Evolutionary conservation across 2,797 vertebrate genomes (phyloP).

Genomic region (Notolabrus celidotus): DNA sequence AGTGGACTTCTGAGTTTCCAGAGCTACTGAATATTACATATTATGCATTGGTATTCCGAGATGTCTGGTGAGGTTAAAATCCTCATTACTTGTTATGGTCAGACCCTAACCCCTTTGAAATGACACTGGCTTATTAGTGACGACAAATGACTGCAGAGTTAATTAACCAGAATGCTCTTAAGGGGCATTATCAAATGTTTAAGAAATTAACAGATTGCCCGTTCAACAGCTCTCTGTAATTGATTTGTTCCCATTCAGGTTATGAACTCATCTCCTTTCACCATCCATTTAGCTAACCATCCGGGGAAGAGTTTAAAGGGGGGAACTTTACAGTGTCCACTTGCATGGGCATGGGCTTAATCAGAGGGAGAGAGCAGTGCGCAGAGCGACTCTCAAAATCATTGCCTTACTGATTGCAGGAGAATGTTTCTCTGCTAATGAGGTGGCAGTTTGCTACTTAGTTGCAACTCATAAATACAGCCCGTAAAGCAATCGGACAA

Average conservation of each 20-base stretch:
- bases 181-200: conserved; percentile 83
- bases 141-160: conserved; percentile 79
- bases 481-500: conserved; percentile 67
- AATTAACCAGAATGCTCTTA: conserved; percentile 83
- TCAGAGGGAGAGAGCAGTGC: conserved; percentile 20
- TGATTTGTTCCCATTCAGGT: conserved; percentile 83
- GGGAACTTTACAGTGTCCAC: conserved; percentile 62
- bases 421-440: conserved; percentile 71
- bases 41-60: conserved; percentile 50
- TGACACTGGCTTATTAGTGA: conserved; percentile 82
- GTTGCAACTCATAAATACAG: conserved; percentile 68
- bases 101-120: conserved; percentile 81
- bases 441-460: conserved; percentile 69
- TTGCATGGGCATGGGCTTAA: conserved; percentile 49
- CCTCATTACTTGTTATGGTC: conserved; percentile 81
- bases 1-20: conserved; percentile 32
- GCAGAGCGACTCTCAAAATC: conserved; percentile 58
- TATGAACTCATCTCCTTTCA: conserved; percentile 67
- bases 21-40: conserved; percentile 42
- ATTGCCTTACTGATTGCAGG: conserved; percentile 60
- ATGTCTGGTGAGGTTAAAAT: conserved; percentile 82
- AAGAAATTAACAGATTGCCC: conserved; percentile 83
- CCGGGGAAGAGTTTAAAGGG: conserved; percentile 53
- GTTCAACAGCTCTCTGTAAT: conserved; percentile 81
- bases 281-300: conserved; percentile 72